Conservation (phyloP, 2,113 vertebrate species). For the Brevimyrus niger region DNA sequence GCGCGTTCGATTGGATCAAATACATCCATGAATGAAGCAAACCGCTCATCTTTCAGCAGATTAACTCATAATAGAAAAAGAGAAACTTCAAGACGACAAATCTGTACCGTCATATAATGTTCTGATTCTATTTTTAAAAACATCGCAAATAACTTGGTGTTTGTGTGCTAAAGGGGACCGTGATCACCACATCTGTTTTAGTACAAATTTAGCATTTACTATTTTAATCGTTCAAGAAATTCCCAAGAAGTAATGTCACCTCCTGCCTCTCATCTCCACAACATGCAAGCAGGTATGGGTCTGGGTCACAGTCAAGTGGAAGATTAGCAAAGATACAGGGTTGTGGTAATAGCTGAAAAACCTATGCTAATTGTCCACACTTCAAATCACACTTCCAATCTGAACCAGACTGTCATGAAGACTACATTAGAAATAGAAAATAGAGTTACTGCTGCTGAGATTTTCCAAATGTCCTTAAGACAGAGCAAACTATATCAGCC, state of each 20-base stretch:
- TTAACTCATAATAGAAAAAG: not conserved
- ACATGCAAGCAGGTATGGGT: not conserved
- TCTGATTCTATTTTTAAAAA: not conserved
- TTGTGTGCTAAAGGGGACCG: not conserved
- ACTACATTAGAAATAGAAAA: not conserved
- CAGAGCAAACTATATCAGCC: not conserved
- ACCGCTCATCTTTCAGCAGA: not conserved
- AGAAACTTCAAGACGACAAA: not conserved
- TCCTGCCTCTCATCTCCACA: not conserved
- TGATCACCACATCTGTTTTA: not conserved
- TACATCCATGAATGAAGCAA: not conserved
- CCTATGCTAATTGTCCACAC: not conserved
- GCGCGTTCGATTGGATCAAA: not conserved
- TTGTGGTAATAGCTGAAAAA: not conserved
- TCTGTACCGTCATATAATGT: not conserved
- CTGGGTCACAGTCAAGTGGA: not conserved
- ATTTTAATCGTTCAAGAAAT: not conserved
- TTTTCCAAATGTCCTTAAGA: not conserved
- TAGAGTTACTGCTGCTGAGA: not conserved
- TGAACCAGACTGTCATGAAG: not conserved
- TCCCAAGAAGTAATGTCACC: not conserved
- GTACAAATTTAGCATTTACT: not conserved
- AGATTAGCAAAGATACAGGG: not conserved
- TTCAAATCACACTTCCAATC: not conserved
- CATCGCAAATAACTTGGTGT: not conserved